Base-by-base conservation (phyloP, 1,140 invertebrate genomes). In the Zeugodacus cucurbitae region DNA sequence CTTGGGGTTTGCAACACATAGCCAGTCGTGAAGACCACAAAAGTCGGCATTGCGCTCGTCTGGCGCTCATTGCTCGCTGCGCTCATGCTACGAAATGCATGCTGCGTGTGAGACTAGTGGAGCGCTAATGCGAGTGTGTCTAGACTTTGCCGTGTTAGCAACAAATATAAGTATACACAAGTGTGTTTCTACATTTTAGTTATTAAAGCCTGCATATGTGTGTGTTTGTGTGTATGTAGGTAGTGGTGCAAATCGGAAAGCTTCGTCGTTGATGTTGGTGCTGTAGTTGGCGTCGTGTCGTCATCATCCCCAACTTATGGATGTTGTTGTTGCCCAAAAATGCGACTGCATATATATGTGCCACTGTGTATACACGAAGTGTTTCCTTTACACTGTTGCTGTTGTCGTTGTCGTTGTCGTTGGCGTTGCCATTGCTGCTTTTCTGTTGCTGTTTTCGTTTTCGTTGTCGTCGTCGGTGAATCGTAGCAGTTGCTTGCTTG, bases 281-380 rank as follows among this genome's bases (percentile, higher is more conserved):
- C 54, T 34, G 44, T 86, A 22, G 82, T 86, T 22, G 85, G 32
- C 29, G 85, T 48, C n/a, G 82, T 86, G 85, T 59, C 54, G 85
- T 86, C 57, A 59, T 86, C 85, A 59, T 59, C 57, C 29, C 85
- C 54, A 58, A 29, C 85, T 26, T 32, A 86, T n/a, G 44, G 8
- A 20, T 59, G 14, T 34, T 86, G 26, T 82, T 82, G 26, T 20
- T 74, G 74, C 48, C 37, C 48, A 22, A 22, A 82, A 26, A 26
- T 82, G 74, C 74, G 34, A 82, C 8, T 44, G 41, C 22, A n/a
- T 82, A 22, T 29, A 41, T 48, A 22, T 82, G 74, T 82, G 74
- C 74, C 44, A 82, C 34, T 32, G 41, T 41, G 22, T 64, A 88
- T 87, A 86, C 90, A 37, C 85, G 22, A 58, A 48, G 44, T 70